phyloP scores from a whole-genome alignment of 2,797 vertebrate genomes.

The Lepilemur ruficaudatus region DNA sequence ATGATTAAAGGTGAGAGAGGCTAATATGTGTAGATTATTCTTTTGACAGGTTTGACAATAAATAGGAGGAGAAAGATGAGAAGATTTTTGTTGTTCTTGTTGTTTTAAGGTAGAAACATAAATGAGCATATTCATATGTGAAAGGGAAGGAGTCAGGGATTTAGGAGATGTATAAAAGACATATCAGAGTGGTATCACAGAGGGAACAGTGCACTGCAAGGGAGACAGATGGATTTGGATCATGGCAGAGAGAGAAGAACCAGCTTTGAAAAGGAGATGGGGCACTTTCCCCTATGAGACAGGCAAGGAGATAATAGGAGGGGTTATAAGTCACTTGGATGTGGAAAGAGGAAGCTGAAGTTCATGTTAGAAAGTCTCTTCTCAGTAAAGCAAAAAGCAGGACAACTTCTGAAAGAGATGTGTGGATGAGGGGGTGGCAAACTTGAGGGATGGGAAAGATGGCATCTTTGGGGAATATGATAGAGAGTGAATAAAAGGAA shows the following conservation, averaged over 20 bases:
- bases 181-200: not conserved
- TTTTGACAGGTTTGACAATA: not conserved
- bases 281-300: not conserved
- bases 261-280: not conserved
- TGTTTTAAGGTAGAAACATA: constrained; percentile 37
- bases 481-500: not conserved
- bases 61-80: not conserved
- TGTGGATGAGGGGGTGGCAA: not conserved
- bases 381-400: constrained; percentile 22
- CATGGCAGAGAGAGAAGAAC: not conserved
- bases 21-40: not conserved
- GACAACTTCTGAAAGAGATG: not conserved
- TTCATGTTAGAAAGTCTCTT: not conserved
- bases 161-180: not conserved
- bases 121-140: not conserved
- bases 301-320: not conserved
- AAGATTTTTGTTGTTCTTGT: not conserved
- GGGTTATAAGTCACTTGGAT: not conserved
- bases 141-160: not conserved
- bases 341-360: not conserved
- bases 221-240: not conserved
- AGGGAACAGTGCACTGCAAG: not conserved
- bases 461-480: not conserved
- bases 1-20: not conserved
- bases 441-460: not conserved